phyloP scores from a whole-genome alignment of 2,113 vertebrate genomes.

The Casuarius casuarius region DNA sequence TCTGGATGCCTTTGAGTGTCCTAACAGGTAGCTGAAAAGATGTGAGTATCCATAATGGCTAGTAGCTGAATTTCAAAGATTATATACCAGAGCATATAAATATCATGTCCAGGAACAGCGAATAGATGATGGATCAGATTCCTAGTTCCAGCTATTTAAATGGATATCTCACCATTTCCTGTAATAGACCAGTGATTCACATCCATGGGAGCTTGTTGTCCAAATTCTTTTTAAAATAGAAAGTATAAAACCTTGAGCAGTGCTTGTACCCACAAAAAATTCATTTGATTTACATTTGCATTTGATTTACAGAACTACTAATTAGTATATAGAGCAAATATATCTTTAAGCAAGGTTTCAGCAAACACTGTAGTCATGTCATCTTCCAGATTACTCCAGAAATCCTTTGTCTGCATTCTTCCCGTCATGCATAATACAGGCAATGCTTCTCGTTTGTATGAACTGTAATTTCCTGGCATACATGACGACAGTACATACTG shows the following conservation, averaged over 20 bases:
- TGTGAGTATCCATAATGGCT: neutral
- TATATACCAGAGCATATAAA: neutral
- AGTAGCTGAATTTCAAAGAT: neutral
- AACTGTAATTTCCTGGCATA: slow-evolving; percentile 19
- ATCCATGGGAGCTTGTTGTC: neutral
- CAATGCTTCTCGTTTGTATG: neutral
- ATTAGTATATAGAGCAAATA: neutral
- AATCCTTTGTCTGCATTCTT: neutral
- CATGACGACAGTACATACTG: neutral
- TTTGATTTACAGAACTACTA: neutral
- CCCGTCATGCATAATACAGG: neutral
- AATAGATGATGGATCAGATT: neutral
- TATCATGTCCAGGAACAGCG: neutral
- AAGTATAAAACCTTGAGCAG: neutral
- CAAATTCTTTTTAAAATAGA: neutral
- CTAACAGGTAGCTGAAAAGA: neutral
- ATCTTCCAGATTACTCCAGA: neutral
- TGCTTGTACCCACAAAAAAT: neutral
- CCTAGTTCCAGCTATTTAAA: neutral
- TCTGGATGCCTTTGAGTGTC: neutral
- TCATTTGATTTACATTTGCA: neutral
- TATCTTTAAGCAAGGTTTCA: neutral
- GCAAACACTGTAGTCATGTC: neutral
- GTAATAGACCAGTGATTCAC: neutral
- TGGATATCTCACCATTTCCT: neutral